These are phyloP conservation scores for Camponotus fellah DNA, from an alignment of 2,888 invertebrate genomes.

Conservation along the genomic window DNA sequence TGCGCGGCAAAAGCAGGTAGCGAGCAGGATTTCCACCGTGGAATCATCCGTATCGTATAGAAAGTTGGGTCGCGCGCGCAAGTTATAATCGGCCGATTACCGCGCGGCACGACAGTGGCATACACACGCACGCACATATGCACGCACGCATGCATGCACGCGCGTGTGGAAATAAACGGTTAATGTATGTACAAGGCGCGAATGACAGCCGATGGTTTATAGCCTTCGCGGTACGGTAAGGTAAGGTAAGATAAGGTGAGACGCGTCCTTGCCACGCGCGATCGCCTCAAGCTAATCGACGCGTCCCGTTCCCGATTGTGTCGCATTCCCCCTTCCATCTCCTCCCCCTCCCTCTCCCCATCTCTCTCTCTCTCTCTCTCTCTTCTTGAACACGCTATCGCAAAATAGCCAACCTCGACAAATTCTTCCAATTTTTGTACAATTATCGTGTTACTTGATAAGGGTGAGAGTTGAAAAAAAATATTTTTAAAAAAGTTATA, in stretches of 20 bases:
- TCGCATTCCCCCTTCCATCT: constrained; percentile 24
- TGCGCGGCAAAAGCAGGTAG: not conserved
- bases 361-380: not conserved
- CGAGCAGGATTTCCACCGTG: constrained; percentile 1
- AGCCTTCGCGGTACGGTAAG: constrained; percentile 69
- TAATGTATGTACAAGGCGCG: constrained; percentile 42
- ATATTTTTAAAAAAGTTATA: not conserved
- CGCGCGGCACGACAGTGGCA: constrained; percentile 22
- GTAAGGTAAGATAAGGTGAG: constrained; percentile 67
- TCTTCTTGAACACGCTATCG: not conserved
- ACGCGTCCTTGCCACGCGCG: constrained; percentile 68
- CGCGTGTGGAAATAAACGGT: constrained; percentile 52
- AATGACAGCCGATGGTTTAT: constrained; percentile 60
- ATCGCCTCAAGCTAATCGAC: constrained; percentile 66
- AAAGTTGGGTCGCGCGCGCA: constrained; percentile 42
- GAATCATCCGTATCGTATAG: constrained; percentile 45
- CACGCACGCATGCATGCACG: not conserved
- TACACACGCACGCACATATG: not conserved
- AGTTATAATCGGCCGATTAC: constrained; percentile 47
- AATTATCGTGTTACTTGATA: not conserved
- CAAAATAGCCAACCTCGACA: constrained; percentile 12
- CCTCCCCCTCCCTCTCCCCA: no score
- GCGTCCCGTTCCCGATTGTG: constrained; percentile 52
- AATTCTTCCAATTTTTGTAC: constrained; percentile 14
- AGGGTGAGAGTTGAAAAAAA: not conserved